Evolutionary conservation across 2,113 vertebrate species (phyloP), one percentile per base, ranked within the genome.

Genomic region (Channa argus): DNA sequence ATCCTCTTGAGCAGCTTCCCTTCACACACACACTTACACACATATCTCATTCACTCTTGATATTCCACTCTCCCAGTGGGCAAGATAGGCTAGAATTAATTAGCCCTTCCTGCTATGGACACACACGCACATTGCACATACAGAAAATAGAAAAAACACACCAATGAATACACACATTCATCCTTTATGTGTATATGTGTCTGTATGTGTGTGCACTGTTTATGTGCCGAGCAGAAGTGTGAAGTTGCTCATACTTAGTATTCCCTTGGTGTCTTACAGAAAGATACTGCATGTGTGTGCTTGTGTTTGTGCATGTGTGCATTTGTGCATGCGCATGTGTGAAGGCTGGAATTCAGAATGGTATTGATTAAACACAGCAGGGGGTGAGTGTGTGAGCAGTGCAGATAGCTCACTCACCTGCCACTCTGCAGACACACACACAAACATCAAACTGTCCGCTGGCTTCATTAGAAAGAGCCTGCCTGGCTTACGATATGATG

Each of bases 291-390:
- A 83, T 50, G 49, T 52, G 38, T 46, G 71, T 73, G 73, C 66
- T 55, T 82, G 61, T 39, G 63, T 73, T 62, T 58, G 39, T 78
- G 56, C 81, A 76, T 71, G 56, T 79, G 55, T 78, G 79, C 66
- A 47, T 60, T 68, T 64, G 67, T 51, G 65, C 59, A 37, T 58
- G 55, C 46, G 39, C 14, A 58, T 76, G 66, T 71, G 84, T 67
- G 55, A 59, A 80, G 88, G 33, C 82, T 90, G 79, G 71, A 91
- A 93, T 92, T 89, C 84, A 79, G 92, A 93, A 92, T 79, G 80
- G 84, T 94, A 93, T 92, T 94, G 94, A 94, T 94, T 93, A 92
- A 93, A 94, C 92, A 80, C 92, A 93, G 91, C 92, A 93, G 93
- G 92, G 90, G 92, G 88, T 74, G 81, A 89, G 79, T 84, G 88